Evolutionary conservation across 2,113 vertebrate genomes (phyloP), one percentile per base, ranked within the genome.

Genomic region (Mirounga angustirostris): DNA sequence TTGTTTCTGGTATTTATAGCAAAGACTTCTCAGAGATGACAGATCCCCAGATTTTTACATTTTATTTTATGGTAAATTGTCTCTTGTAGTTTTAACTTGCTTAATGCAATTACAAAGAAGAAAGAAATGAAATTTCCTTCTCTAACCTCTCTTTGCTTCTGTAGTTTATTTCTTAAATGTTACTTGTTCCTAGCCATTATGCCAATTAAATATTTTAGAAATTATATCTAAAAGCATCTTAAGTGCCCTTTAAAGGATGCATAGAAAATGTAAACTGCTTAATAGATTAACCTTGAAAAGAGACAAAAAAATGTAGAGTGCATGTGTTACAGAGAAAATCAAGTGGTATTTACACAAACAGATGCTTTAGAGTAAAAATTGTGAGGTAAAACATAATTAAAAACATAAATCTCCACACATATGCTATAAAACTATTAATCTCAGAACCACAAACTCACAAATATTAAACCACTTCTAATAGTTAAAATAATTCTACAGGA

Each of bases 41-140:
- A 94, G 14, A 92, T 28, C 7, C 26, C 24, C 26, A 92, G 52
- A 88, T 50, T 88, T 94, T 86, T 73, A 43, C 59, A 30, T 93
- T 95, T 94, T 89, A 79, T 69, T 83, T 91, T 86, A 93, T 97
- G 28, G n/a, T 97, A 92, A 87, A 80, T 74, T 94, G 80, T 97
- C 52, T 90, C 54, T 21, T 91, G 18, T n/a, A 83, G 63, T 87
- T 96, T 97, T 71, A 74, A 84, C 40, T 96, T 82, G 73, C 30
- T 52, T 97, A 76, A 94, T 89, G 61, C 54, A 58, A 76, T 97
- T 97, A 80, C 11, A 2, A 46, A 22, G 54, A 87, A 95, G 21
- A 95, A 4, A 95, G 40, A 89, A 93, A 93, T 94, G 59, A 94
- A 52, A 86, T 95, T 69, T 58, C 28, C 74, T 87, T 76, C 21